Evolutionary conservation across 2,113 vertebrate species (phyloP).

Genomic region (Coturnix japonica): DNA sequence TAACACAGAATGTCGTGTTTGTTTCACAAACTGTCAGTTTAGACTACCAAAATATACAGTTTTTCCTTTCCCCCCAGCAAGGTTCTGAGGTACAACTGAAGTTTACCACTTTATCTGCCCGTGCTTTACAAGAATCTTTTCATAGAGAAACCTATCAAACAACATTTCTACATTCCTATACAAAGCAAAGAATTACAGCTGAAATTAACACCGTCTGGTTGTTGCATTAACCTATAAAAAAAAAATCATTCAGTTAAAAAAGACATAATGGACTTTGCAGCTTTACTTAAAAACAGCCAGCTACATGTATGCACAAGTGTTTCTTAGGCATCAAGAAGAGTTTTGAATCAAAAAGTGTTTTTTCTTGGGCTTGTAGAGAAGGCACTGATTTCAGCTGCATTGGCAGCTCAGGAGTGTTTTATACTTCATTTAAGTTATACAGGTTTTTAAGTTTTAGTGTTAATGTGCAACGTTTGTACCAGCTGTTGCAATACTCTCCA

Average conservation of each 20-base stretch:
- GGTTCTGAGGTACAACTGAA: slow-evolving; percentile 64
- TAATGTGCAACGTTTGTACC: not conserved
- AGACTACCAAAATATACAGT: slow-evolving; percentile 73
- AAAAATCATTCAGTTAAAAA: slow-evolving; percentile 43
- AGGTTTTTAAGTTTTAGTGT: slow-evolving; percentile 1
- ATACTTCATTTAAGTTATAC: slow-evolving; percentile 57
- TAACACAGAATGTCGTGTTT: slow-evolving; percentile 66
- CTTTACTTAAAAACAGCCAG: slow-evolving; percentile 46
- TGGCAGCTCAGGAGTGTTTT: slow-evolving; percentile 63
- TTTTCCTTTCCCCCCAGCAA: slow-evolving; percentile 33
- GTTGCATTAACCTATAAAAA: slow-evolving; percentile 67
- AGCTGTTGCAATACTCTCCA: not conserved
- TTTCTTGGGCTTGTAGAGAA: slow-evolving; percentile 30
- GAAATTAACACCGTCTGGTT: slow-evolving; percentile 70
- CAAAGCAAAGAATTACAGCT: slow-evolving; percentile 73
- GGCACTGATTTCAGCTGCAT: slow-evolving; percentile 60
- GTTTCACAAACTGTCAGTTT: slow-evolving; percentile 70
- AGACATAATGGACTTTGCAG: slow-evolving; percentile 26
- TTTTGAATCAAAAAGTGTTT: slow-evolving; percentile 14
- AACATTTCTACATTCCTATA: slow-evolving; percentile 64
- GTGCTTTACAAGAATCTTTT: slow-evolving; percentile 62
- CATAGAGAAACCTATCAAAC: slow-evolving; percentile 55
- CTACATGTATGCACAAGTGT: slow-evolving; percentile 9
- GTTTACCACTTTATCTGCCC: slow-evolving; percentile 56
- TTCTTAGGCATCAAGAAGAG: slow-evolving; percentile 12